phyloP scores from a whole-genome alignment of 2,797 vertebrate species.

The Arnoldichthys spilopterus region DNA sequence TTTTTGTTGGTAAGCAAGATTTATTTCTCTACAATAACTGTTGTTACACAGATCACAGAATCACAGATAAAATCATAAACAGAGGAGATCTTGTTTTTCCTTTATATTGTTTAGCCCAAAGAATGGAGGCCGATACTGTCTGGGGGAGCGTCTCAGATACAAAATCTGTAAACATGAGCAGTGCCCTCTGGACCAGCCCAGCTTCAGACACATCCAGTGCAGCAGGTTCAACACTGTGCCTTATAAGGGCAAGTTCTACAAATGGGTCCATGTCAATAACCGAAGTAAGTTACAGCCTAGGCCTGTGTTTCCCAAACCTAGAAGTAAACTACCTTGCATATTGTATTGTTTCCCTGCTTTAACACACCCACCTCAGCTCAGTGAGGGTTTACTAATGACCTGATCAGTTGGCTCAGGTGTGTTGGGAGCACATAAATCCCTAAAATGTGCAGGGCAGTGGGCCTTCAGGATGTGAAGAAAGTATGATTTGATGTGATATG shows the following conservation, averaged over 20 bases:
- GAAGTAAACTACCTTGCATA: too few species aligned
- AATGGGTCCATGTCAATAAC: slow-evolving; percentile 88
- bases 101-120: slow-evolving; percentile 78
- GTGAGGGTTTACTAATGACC: too few species aligned
- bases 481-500: too few species aligned
- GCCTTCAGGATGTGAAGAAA: too few species aligned
- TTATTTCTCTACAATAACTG: too few species aligned
- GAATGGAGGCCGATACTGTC: slow-evolving; percentile 88
- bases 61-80: background rate
- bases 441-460: too few species aligned
- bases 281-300: slow-evolving; percentile 74
- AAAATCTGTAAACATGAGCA: slow-evolving; percentile 80
- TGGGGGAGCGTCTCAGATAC: slow-evolving; percentile 87
- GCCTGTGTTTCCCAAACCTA: too few species aligned
- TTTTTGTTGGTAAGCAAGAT: background rate
- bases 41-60: too few species aligned
- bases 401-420: too few species aligned
- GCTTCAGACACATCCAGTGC: slow-evolving; percentile 91
- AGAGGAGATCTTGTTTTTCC: background rate
- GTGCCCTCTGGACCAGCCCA: slow-evolving; percentile 75
- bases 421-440: too few species aligned
- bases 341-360: too few species aligned
- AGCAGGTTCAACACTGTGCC: slow-evolving; percentile 85
- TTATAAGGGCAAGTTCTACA: slow-evolving; percentile 89
- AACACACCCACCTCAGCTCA: too few species aligned